Conservation (phyloP, 2,797 vertebrate genomes). For the Gephyroberyx darwinii region DNA sequence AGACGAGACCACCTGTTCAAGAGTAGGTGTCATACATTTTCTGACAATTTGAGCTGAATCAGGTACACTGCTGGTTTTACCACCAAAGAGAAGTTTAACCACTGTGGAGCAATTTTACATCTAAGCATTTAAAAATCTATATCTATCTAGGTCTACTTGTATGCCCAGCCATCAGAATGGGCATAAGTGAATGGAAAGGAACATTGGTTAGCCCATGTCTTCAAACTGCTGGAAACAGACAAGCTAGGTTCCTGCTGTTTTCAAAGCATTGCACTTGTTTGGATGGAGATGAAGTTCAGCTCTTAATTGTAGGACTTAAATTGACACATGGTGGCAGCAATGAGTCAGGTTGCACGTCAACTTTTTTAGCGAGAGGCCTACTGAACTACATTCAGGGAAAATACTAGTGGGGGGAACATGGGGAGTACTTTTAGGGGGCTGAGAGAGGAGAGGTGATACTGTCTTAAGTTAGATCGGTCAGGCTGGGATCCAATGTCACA, state of each 20-base stretch:
- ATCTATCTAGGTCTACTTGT: not conserved
- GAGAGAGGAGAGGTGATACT: not conserved
- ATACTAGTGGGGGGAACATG: too few species aligned
- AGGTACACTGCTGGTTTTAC: too few species aligned
- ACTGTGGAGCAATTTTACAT: not conserved
- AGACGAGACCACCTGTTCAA: too few species aligned
- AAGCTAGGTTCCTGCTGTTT: not conserved
- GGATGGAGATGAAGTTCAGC: not conserved
- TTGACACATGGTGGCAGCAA: slow-evolving; percentile 73
- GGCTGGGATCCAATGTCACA: too few species aligned
- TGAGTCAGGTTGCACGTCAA: slow-evolving; percentile 39
- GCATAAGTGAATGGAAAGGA: not conserved
- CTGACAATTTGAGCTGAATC: too few species aligned
- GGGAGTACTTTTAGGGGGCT: too few species aligned
- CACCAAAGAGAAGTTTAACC: too few species aligned
- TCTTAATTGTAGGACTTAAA: not conserved
- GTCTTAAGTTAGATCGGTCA: slow-evolving; percentile 2
- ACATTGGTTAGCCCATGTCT: not conserved
- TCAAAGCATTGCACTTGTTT: not conserved
- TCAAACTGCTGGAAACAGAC: not conserved
- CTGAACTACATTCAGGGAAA: not conserved
- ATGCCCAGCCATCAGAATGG: not conserved
- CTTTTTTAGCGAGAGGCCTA: not conserved
- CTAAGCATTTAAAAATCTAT: not conserved
- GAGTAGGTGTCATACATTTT: too few species aligned